phyloP scores from a whole-genome alignment of 2,113 vertebrate genomes.

The Vulpes vulpes region DNA sequence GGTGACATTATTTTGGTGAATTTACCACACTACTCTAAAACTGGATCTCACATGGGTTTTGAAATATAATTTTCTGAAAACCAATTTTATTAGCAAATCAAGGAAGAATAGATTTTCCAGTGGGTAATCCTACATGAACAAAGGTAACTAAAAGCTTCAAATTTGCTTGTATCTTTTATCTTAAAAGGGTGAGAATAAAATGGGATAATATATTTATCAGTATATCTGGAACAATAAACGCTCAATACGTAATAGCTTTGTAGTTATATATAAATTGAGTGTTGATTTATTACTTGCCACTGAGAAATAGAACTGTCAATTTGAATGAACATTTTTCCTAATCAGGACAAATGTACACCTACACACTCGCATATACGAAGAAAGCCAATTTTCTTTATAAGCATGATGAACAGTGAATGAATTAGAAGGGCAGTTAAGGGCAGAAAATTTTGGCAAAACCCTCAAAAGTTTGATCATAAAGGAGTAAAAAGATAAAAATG shows the following conservation, averaged over 20 bases:
- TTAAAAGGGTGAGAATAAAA: not conserved
- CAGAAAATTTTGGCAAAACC: not conserved
- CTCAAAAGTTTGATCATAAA: not conserved
- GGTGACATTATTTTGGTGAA: not conserved
- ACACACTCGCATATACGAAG: not conserved
- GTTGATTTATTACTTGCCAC: not conserved
- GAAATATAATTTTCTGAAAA: not conserved
- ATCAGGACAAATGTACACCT: not conserved
- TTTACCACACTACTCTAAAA: not conserved
- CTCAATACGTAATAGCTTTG: not conserved
- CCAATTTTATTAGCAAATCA: not conserved
- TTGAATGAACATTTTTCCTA: not conserved
- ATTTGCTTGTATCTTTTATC: not conserved
- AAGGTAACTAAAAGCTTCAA: not conserved
- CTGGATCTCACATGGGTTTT: not conserved
- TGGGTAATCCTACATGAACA: not conserved
- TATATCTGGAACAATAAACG: not conserved
- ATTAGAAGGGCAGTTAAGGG: not conserved
- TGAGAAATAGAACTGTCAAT: not conserved
- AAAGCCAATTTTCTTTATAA: not conserved
- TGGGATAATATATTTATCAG: not conserved
- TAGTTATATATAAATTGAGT: not conserved
- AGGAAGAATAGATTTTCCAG: not conserved
- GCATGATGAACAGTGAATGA: not conserved
- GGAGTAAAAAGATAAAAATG: not conserved